Evolutionary conservation across 1,140 invertebrate genomes (phyloP).

Genomic region (Branchinecta lynchi): DNA sequence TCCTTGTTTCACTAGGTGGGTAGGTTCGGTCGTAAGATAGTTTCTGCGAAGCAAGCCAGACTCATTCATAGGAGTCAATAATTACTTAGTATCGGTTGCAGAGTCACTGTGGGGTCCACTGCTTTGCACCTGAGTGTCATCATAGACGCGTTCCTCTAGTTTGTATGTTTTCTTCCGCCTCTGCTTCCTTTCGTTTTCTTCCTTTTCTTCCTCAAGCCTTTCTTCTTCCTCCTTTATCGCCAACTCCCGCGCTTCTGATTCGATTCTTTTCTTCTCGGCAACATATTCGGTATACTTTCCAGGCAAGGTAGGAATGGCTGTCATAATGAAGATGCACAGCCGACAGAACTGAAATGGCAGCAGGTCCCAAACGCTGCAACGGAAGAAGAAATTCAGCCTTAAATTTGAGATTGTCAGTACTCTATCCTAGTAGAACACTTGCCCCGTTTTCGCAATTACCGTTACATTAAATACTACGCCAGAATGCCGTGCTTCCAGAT

Average conservation of each 20-base stretch:
- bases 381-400: slow-evolving; percentile 14
- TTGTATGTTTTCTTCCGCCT: not conserved
- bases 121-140: too few relatives aligned
- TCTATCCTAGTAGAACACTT: too few relatives aligned
- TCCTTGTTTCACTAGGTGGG: too few relatives aligned
- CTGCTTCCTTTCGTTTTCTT: slow-evolving; percentile 31
- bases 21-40: too few relatives aligned
- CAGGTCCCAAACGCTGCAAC: slow-evolving; percentile 49
- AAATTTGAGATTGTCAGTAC: too few relatives aligned
- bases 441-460: too few relatives aligned
- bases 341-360: slow-evolving; percentile 64
- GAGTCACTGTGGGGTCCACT: too few relatives aligned
- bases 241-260: slow-evolving; percentile 35
- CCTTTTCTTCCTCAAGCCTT: slow-evolving; percentile 30
- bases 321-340: slow-evolving; percentile 31
- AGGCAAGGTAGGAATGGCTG: not conserved
- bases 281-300: not conserved
- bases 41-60: too few relatives aligned
- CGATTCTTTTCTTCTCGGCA: slow-evolving; percentile 31
- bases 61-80: too few relatives aligned
- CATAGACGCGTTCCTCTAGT: not conserved
- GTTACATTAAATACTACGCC: too few relatives aligned
- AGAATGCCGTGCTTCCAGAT: too few relatives aligned
- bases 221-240: slow-evolving; percentile 33
- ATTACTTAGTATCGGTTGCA: too few relatives aligned